phyloP scores from a whole-genome alignment of 2,888 invertebrate species.

The Phaonia tiefii region DNA sequence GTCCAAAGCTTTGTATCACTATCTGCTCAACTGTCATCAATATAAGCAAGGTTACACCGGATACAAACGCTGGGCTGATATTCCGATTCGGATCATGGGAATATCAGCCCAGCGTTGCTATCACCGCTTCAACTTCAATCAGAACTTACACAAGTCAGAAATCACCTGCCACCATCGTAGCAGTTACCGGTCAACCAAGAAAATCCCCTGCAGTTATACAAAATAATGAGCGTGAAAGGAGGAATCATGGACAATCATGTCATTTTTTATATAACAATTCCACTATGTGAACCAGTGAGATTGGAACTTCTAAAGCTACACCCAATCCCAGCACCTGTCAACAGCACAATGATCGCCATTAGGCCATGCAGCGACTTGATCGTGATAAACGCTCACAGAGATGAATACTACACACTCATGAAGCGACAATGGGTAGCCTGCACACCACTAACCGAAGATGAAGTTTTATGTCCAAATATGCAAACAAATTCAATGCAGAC shows the following conservation, averaged over 20 bases:
- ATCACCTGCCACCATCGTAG: not conserved
- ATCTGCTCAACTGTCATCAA: not conserved
- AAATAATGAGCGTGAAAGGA: too few species aligned
- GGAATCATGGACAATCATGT: slow-evolving; percentile 12
- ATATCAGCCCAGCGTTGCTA: not conserved
- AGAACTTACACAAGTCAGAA: not conserved
- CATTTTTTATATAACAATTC: slow-evolving; percentile 10
- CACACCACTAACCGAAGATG: too few species aligned
- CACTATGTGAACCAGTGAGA: not conserved
- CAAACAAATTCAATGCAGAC: not conserved
- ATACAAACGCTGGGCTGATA: not conserved
- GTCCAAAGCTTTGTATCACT: not conserved
- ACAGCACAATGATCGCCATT: too few species aligned
- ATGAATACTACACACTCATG: too few species aligned
- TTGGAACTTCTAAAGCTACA: slow-evolving; percentile 2
- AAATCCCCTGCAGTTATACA: too few species aligned
- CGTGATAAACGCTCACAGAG: too few species aligned
- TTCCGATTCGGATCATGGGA: not conserved
- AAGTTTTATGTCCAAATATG: not conserved
- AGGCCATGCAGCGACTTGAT: too few species aligned
- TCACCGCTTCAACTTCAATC: not conserved
- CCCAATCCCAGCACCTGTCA: slow-evolving; percentile 1
- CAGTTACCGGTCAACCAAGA: too few species aligned
- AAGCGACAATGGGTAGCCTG: too few species aligned
- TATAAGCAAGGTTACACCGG: not conserved